Base-by-base conservation (phyloP, 2,888 invertebrate species). In the Oscheius sp. region DNA sequence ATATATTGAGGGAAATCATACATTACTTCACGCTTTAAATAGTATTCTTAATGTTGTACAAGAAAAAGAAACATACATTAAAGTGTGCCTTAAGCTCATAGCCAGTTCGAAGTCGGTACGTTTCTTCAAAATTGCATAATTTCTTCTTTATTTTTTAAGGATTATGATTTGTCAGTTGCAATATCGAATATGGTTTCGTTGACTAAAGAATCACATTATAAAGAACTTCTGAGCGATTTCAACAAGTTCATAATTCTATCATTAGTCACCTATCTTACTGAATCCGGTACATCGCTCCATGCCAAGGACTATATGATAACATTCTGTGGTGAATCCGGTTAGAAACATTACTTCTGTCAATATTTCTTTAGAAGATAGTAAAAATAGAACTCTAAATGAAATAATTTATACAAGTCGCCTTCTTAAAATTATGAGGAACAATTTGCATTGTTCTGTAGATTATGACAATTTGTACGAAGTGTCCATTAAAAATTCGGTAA, bases 191-290 rank as follows among this genome's bases (percentile, higher is more conserved):
- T 41, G 16, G 9, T n/a, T 61, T 13, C n/a, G 5, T 45, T 13
- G 6, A 61, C 43, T 12, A 21, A 18, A 41, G 21, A 61, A 12
- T 21, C 43, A 16, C 61, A 61, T 43, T 61, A 21, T 25, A 1
- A 21, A 21, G 18, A 61, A n/a, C n/a, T 61, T 18, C 21, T 61
- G 12, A 43, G 13, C 21, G 45, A 61, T 21, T 9, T 61, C 18
- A 61, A 61, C 45, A 61, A 25, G 25, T 46, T 25, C 25, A 52
- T 52, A 35, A 21, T 52, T 18, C 66, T 52, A 18, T 66, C 66
- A 1, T 21, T 25, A 52, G 25, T 29, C 18, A 66, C 49, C 3
- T 61, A 35, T 61, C 61, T 21, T 41, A 43, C 43, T n/a, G 16
- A 61, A 41, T 41, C 41, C 5, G 18, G n/a, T 7, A 21, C 7